These are phyloP conservation scores for Bucorvus abyssinicus DNA, from an alignment of 2,797 vertebrate species.

Conservation along the genomic window DNA sequence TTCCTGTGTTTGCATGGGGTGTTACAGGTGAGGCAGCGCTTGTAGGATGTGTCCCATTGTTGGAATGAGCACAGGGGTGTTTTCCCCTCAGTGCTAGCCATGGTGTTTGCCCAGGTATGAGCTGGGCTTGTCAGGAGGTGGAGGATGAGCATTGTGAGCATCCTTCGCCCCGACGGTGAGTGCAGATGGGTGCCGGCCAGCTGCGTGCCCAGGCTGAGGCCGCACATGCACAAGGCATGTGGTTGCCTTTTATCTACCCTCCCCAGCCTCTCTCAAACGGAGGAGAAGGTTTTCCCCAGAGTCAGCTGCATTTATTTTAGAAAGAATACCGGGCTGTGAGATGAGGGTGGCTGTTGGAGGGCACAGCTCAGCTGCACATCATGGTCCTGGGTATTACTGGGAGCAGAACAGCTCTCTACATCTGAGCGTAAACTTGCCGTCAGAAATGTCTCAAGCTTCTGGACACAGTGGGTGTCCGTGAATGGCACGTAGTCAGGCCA, in stretches of 20 bases:
- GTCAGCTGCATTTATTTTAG: neutral
- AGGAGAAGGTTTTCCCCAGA: neutral
- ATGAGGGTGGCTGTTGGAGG: neutral
- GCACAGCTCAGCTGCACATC: neutral
- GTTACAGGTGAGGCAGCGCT: neutral
- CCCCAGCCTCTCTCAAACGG: neutral
- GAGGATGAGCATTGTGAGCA: neutral
- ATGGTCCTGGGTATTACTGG: accelerated
- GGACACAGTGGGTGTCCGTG: neutral
- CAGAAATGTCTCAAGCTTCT: neutral
- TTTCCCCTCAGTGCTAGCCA: accelerated
- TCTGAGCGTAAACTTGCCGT: neutral
- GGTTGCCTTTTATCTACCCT: neutral
- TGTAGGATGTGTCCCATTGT: neutral
- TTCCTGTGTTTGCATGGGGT: neutral
- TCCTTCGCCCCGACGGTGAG: accelerated
- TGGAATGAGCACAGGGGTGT: neutral
- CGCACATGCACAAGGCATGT: neutral
- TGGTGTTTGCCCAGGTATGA: neutral
- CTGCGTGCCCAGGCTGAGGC: neutral
- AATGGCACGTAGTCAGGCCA: neutral
- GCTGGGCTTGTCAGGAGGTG: neutral
- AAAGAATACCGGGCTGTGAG: neutral
- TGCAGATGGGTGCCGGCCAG: neutral
- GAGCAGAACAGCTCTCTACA: neutral